Base-by-base conservation (phyloP, 2,797 vertebrate species). In the Aselliscus stoliczkanus region DNA sequence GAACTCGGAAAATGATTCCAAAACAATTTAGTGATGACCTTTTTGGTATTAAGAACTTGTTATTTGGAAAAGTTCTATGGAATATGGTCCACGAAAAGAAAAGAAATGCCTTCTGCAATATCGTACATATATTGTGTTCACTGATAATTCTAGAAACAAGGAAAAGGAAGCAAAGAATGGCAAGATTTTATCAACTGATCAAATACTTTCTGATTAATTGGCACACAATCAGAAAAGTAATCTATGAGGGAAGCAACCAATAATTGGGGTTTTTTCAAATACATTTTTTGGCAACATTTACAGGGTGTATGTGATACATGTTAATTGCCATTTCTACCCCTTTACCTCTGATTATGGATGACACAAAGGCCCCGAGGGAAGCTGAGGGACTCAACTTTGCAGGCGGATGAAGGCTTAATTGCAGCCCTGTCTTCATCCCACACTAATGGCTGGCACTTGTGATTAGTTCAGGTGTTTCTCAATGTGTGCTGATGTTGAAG, bases 251-350 rank as follows among this genome's bases (percentile, higher is more conserved):
- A 93, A 52, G n/a, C 31, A 90, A 76, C 64, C 54, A 31, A 88
- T 93, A 76, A 85, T 92, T 94, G 89, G 88, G 56, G 91, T 76
- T 83, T 80, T 96, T 80, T 82, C 44, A 79, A 62, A 62, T 34
- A 34, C 29, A 34, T n/a, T 95, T 93, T 81, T 83, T 54, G 65
- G 72, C 60, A 81, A 60, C 58, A 93, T 92, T 93, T 90, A 70
- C 4, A 52, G 75, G 64, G 42, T n/a, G 1, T 21, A 88, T 62
- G 65, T 79, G 67, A 76, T 87, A 73, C 29, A 56, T 88, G 87
- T 79, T 93, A 81, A 94, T 96, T 88, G 93, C 37, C 11, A 2
- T 81, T 86, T 93, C 70, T 85, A 6, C 13, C 31, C 54, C 67
- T 64, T 82, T 94, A 80, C 10, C 56, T 95, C 58, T 92, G 70